Percentiles rank a stretch among this genome's conserved stretches.
These are phyloP conservation scores for Cylas formicarius DNA, from an alignment of 1,140 invertebrate genomes.

Conservation along the genomic window DNA sequence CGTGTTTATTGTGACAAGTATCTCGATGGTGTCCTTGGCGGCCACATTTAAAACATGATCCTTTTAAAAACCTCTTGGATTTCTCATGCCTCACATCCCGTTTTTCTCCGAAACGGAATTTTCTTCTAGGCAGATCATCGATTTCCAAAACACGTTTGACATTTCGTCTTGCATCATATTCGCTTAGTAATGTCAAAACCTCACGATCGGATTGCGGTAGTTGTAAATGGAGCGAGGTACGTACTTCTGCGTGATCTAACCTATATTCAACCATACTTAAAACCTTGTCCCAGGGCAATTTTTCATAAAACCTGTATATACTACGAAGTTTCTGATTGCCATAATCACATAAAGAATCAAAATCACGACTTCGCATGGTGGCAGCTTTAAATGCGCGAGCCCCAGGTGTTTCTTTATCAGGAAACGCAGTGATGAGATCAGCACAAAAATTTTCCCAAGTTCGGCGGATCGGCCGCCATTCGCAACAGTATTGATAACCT, in stretches of 20 bases:
- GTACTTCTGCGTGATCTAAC: constrained; percentile 10
- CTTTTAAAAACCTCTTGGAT: too few species aligned
- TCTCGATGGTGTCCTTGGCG: too few species aligned
- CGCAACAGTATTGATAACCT: constrained; percentile 17
- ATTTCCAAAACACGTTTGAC: too few species aligned
- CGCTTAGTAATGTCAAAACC: constrained; percentile 12
- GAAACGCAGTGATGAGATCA: constrained; percentile 20
- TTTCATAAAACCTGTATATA: constrained; percentile 10
- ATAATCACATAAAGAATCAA: constrained; percentile 13
- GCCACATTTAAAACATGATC: too few species aligned
- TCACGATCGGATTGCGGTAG: constrained; percentile 8
- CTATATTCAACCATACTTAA: constrained; percentile 10
- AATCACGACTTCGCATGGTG: constrained; percentile 12
- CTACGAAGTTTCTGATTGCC: constrained; percentile 14
- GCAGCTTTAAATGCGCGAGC: constrained; percentile 9
- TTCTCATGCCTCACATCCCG: too few species aligned
- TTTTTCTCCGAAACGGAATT: too few species aligned
- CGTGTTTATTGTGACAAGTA: too few species aligned
- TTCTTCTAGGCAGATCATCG: too few species aligned
- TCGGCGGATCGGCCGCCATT: constrained; percentile 19
- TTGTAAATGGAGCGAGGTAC: constrained; percentile 1
- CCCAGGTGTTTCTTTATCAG: constrained; percentile 20
- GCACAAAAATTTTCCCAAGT: constrained; percentile 16
- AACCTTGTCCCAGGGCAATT: constrained; percentile 11
- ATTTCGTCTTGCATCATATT: constrained; percentile 11